phyloP scores from a whole-genome alignment of 2,113 vertebrate species.

The Cynopterus brachyotis region DNA sequence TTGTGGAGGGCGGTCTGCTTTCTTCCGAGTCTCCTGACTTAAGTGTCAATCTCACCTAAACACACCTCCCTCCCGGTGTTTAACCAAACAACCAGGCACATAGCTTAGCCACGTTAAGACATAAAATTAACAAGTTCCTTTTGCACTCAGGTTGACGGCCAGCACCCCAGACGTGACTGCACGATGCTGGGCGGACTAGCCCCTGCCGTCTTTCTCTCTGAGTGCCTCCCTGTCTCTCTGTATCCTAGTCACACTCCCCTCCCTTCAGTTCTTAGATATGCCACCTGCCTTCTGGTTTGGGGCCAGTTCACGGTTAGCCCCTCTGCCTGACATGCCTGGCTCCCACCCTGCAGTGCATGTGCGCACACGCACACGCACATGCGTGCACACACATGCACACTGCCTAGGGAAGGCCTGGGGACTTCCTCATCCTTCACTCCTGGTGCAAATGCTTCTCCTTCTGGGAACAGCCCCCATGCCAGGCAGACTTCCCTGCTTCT shows the following conservation, averaged over 20 bases:
- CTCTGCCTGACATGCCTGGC: neutral
- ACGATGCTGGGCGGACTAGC: neutral
- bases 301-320: neutral
- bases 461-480: neutral
- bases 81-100: neutral
- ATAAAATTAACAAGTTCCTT: neutral
- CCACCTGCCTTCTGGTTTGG: neutral
- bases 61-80: neutral
- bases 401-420: neutral
- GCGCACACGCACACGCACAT: no score
- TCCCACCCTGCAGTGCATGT: neutral
- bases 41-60: neutral
- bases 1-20: neutral
- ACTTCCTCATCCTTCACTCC: neutral
- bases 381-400: neutral
- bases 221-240: rapidly evolving
- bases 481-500: neutral
- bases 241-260: neutral
- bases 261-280: neutral
- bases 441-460: neutral
- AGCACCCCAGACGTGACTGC: neutral
- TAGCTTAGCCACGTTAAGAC: neutral
- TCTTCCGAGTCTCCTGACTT: neutral
- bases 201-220: neutral
- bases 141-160: neutral